Conservation (phyloP, 2,113 vertebrate genomes). For the Corvus cornix region DNA sequence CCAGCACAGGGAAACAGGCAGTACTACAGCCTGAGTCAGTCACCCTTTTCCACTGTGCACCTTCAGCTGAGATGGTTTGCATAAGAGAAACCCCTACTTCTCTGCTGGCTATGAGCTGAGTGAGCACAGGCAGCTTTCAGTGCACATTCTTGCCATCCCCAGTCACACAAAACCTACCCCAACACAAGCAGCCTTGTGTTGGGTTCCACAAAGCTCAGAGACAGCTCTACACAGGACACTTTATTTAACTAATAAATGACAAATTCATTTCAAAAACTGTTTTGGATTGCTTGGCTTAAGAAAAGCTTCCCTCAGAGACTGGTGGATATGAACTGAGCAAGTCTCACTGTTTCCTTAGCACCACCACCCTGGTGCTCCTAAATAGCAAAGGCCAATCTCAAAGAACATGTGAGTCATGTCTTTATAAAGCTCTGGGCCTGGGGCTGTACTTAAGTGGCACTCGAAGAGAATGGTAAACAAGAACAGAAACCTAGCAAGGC, state of each 20-base stretch:
- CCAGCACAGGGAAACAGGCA: not conserved
- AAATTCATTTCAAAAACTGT: not conserved
- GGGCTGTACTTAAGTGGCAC: not conserved
- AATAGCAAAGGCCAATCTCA: not conserved
- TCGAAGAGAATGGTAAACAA: not conserved
- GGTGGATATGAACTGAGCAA: not conserved
- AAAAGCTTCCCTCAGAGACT: not conserved
- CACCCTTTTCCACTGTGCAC: not conserved
- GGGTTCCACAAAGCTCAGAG: not conserved
- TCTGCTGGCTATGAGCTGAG: not conserved
- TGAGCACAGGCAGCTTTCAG: fast-evolving
- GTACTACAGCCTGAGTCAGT: fast-evolving
- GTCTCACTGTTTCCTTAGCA: not conserved
- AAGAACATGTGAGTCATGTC: not conserved
- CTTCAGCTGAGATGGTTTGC: not conserved
- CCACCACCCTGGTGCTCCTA: not conserved
- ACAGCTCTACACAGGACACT: not conserved
- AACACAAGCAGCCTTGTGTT: not conserved
- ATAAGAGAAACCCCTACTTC: not conserved
- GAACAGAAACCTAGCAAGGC: not conserved
- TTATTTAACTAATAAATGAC: not conserved
- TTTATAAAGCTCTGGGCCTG: not conserved
- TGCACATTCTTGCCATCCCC: not conserved
- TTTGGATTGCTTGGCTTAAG: not conserved
- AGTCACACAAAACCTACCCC: not conserved